phyloP scores from a whole-genome alignment of 2,888 invertebrate species.

The Stenolophus ochropezus region DNA sequence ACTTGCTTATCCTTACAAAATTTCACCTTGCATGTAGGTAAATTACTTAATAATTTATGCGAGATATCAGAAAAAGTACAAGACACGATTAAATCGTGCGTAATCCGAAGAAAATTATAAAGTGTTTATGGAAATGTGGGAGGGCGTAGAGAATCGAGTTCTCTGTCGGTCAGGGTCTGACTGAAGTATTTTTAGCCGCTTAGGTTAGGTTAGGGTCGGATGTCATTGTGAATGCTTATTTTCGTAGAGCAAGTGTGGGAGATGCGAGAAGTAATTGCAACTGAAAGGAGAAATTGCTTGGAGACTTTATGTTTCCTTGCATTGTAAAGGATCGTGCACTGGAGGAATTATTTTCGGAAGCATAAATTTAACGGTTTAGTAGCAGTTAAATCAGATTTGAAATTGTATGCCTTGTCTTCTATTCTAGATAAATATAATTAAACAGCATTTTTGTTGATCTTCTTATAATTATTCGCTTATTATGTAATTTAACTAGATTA shows the following conservation, averaged over 20 bases:
- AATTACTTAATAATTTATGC: slow-evolving; percentile 2
- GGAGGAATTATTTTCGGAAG: not conserved
- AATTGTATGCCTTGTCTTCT: not conserved
- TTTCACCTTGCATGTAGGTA: not conserved
- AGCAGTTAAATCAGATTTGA: not conserved
- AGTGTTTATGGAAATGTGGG: slow-evolving; percentile 26
- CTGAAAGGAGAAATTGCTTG: not conserved
- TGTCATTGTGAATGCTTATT: slow-evolving; percentile 28
- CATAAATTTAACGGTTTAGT: not conserved
- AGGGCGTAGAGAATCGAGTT: not conserved
- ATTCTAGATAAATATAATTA: not conserved
- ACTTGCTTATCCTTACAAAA: not conserved
- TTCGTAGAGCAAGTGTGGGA: slow-evolving; percentile 19
- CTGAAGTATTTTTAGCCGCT: slow-evolving; percentile 19
- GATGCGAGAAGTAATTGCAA: not conserved
- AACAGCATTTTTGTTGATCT: no score
- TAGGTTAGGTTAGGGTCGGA: slow-evolving; percentile 19
- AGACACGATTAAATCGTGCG: not conserved
- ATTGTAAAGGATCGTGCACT: not conserved
- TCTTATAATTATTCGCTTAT: no score
- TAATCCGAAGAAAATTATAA: slow-evolving; percentile 20
- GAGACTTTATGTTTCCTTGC: not conserved
- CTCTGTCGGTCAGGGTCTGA: not conserved
- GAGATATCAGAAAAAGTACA: not conserved
- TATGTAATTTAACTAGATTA: no score